Evolutionary conservation across 2,113 vertebrate genomes (phyloP).

Genomic region (Lophochroa leadbeateri): DNA sequence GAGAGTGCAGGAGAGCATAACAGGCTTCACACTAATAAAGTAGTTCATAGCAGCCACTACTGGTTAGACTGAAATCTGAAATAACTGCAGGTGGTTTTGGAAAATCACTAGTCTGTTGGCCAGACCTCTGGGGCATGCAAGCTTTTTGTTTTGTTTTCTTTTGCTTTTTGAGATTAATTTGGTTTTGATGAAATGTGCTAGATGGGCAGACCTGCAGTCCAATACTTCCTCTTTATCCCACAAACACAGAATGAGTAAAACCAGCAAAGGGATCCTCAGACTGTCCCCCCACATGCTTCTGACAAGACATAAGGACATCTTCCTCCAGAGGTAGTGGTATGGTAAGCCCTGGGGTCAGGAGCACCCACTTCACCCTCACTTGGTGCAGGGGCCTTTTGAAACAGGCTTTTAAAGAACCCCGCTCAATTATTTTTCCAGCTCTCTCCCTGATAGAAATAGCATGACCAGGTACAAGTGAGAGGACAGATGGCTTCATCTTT

Average conservation of each 20-base stretch:
- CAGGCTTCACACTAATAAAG: background rate
- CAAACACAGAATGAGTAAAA: background rate
- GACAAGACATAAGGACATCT: background rate
- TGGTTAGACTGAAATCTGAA: conserved; percentile 1
- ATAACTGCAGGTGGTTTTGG: background rate
- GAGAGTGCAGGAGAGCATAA: background rate
- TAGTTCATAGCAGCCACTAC: background rate
- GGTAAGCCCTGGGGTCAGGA: background rate
- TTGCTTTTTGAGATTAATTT: background rate
- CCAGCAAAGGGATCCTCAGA: background rate
- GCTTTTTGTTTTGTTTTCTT: background rate
- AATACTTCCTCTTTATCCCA: background rate
- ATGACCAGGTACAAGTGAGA: background rate
- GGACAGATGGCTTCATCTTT: background rate
- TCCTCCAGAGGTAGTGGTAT: background rate
- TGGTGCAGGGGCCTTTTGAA: background rate
- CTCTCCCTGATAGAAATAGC: background rate
- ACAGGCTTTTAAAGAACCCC: background rate
- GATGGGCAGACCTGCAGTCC: background rate
- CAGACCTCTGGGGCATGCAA: background rate
- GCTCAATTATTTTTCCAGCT: background rate
- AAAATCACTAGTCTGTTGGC: background rate
- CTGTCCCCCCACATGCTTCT: fast-evolving
- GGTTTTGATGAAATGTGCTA: background rate
- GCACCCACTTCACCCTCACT: background rate